A percentile compares a stretch with the other conserved stretches of the same genome.
These are phyloP conservation scores for Galemys pyrenaicus DNA, from an alignment of 2,113 vertebrate genomes.

Conservation along the genomic window DNA sequence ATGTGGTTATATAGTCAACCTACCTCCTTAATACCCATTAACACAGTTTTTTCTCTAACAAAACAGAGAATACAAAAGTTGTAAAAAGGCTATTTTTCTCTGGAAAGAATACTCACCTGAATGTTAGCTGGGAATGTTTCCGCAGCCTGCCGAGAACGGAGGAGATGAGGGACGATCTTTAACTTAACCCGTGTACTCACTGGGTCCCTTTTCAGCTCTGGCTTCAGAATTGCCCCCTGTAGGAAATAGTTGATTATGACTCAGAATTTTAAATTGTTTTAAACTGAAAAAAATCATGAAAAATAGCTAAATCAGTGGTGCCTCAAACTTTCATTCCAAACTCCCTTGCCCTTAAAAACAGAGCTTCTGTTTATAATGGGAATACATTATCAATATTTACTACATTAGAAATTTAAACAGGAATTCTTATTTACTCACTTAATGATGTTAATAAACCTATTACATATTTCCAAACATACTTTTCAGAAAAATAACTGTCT, in stretches of 20 bases:
- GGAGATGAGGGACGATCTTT: slow-evolving; percentile 97
- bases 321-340: neutral
- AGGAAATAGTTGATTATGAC: slow-evolving; percentile 56
- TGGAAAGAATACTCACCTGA: slow-evolving; percentile 87
- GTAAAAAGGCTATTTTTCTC: neutral
- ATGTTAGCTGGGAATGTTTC: slow-evolving; percentile 98
- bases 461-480: slow-evolving; percentile 11
- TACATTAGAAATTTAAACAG: slow-evolving; percentile 29
- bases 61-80: neutral
- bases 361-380: neutral
- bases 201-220: slow-evolving; percentile 96
- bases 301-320: neutral
- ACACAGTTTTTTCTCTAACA: neutral
- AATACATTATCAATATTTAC: neutral
- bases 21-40: neutral
- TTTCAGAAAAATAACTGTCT: neutral
- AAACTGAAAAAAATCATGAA: neutral
- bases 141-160: slow-evolving; percentile 95
- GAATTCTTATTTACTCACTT: neutral
- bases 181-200: slow-evolving; percentile 98
- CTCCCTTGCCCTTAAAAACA: slow-evolving; percentile 21
- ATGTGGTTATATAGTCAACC: neutral
- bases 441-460: slow-evolving; percentile 9
- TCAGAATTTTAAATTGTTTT: slow-evolving; percentile 11
- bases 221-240: slow-evolving; percentile 93